Evolutionary conservation across 2,113 vertebrate genomes (phyloP).

Genomic region (Tychaedon coryphoeus): DNA sequence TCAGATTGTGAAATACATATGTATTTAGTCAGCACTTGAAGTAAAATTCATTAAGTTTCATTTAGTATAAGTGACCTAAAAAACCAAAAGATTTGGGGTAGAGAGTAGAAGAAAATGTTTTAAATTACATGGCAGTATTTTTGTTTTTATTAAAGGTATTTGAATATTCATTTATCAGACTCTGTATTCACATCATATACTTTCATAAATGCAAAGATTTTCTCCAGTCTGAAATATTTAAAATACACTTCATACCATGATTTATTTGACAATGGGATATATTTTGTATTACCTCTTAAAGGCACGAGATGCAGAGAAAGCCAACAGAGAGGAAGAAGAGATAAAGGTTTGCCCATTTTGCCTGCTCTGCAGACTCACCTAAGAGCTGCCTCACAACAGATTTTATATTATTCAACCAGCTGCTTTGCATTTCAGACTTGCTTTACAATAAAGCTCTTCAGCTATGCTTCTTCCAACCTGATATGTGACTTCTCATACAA

Average conservation of each 20-base stretch:
- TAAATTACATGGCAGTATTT: background rate
- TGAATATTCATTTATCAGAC: background rate
- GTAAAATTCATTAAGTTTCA: background rate
- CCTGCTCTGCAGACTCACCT: background rate
- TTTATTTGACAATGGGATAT: background rate
- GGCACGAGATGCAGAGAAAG: background rate
- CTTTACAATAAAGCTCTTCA: background rate
- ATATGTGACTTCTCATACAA: background rate
- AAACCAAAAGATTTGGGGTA: no score
- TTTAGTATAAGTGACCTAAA: background rate
- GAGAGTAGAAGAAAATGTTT: background rate
- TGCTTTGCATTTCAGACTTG: background rate
- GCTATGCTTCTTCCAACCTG: background rate
- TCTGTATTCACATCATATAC: background rate
- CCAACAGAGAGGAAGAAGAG: background rate
- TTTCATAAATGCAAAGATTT: background rate
- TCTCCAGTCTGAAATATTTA: background rate
- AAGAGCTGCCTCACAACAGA: background rate
- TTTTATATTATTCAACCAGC: background rate
- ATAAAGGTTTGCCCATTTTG: background rate
- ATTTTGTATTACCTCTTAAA: background rate
- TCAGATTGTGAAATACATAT: background rate
- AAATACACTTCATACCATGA: background rate
- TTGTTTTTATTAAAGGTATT: background rate
- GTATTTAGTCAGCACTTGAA: background rate